Conservation (phyloP, 2,797 vertebrate genomes). For the Notolepis coatsorum region DNA sequence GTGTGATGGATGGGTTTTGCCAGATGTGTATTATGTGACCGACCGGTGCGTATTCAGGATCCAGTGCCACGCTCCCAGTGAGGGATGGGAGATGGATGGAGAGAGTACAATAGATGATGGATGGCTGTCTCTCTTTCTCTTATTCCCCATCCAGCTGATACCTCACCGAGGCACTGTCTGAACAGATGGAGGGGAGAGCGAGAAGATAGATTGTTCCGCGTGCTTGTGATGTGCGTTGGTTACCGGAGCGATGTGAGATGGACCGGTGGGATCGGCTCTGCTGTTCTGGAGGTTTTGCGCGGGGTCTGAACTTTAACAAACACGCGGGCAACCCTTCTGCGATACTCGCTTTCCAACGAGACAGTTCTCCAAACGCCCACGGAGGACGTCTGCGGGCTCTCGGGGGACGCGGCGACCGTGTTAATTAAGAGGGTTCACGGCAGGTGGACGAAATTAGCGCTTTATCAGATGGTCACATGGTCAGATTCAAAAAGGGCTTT, state of each 20-base stretch:
- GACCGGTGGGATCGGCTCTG: neutral
- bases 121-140: slow-evolving; percentile 18
- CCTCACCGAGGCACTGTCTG: neutral
- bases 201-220: slow-evolving; percentile 3
- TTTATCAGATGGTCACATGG: no score
- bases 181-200: slow-evolving; percentile 18
- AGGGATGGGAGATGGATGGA: slow-evolving; percentile 9
- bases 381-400: slow-evolving; percentile 25
- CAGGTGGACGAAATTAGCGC: slow-evolving; percentile 15
- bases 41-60: neutral
- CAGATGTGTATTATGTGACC: slow-evolving; percentile 8
- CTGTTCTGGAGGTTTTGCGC: neutral
- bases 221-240: slow-evolving; percentile 3
- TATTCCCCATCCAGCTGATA: neutral
- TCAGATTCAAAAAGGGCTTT: no score
- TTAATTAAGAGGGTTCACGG: slow-evolving; percentile 31
- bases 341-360: slow-evolving; percentile 8
- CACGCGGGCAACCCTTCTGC: neutral
- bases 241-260: neutral
- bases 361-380: slow-evolving; percentile 17
- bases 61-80: slow-evolving; percentile 1
- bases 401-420: slow-evolving; percentile 26
- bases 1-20: neutral
- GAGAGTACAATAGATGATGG: neutral
- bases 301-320: neutral